phyloP scores from a whole-genome alignment of 2,113 vertebrate species.

The Sceloporus undulatus region DNA sequence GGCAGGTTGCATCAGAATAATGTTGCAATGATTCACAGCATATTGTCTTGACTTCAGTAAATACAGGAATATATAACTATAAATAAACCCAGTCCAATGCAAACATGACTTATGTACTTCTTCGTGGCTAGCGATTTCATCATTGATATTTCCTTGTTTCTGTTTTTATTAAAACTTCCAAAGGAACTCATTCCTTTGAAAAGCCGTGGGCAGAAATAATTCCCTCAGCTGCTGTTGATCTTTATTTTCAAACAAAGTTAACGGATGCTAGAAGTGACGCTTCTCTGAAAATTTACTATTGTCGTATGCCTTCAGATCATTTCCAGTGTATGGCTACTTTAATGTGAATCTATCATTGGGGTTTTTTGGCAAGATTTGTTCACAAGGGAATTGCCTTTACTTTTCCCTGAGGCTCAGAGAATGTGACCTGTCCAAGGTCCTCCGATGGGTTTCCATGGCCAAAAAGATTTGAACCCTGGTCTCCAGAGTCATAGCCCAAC shows the following conservation, averaged over 20 bases:
- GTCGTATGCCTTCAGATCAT: no score
- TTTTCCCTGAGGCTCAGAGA: no score
- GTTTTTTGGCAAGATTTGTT: no score
- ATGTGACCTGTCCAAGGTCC: no score
- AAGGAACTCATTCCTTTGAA: not conserved
- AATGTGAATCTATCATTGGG: no score
- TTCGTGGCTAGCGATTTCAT: not conserved
- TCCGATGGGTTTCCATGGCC: no score
- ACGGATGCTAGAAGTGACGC: not conserved
- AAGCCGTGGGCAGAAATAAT: not conserved
- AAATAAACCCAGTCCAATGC: not conserved
- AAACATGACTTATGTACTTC: not conserved
- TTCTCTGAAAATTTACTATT: not conserved
- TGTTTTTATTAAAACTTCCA: not conserved
- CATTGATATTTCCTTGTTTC: not conserved
- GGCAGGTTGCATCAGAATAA: conserved; percentile 5
- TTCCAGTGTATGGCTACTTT: no score
- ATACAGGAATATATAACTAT: not conserved
- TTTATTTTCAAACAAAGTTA: not conserved
- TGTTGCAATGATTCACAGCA: not conserved
- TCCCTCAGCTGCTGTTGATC: not conserved
- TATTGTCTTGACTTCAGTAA: not conserved
- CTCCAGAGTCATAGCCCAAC: no score
- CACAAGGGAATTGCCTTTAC: no score
- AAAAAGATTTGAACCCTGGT: no score